Evolutionary conservation across 2,797 vertebrate species (phyloP).

Genomic region (Trachurus trachurus): DNA sequence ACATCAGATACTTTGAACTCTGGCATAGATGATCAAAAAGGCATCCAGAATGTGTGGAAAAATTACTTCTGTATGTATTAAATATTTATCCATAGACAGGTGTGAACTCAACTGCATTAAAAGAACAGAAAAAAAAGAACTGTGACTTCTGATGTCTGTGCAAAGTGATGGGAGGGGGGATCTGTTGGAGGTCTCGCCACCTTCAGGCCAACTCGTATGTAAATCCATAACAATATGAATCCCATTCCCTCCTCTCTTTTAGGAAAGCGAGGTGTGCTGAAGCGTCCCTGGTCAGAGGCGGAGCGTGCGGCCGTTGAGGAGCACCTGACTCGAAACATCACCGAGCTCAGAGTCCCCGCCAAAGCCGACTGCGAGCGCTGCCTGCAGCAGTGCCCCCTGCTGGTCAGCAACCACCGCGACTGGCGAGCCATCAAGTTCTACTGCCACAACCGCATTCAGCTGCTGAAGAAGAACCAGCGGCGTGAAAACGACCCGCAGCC

Average conservation of each 20-base stretch:
- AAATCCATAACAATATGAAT: background rate
- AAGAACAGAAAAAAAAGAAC: no score
- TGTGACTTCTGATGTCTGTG: background rate
- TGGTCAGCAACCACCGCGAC: conserved; percentile 88
- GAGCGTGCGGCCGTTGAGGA: conserved; percentile 87
- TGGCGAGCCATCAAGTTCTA: conserved; percentile 90
- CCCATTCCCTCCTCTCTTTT: background rate
- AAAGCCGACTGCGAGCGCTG: conserved; percentile 90
- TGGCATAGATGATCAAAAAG: no score
- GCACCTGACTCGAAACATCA: conserved; percentile 87
- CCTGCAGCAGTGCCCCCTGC: conserved; percentile 87
- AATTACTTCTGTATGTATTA: no score
- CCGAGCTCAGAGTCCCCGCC: conserved; percentile 86
- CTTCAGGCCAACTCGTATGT: background rate
- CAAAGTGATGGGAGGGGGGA: no score
- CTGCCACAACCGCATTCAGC: conserved; percentile 90
- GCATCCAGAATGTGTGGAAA: no score
- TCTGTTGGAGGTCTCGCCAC: background rate
- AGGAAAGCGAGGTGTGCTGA: conserved; percentile 89
- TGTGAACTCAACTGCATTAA: no score
- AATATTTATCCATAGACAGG: no score
- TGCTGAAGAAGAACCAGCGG: conserved; percentile 88
- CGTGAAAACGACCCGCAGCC: conserved; percentile 76
- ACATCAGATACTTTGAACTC: no score
- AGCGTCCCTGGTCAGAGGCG: conserved; percentile 88